A percentile compares a stretch with the other conserved stretches of the same genome.
These are phyloP conservation scores for Abscondita cerata DNA, from an alignment of 2,888 invertebrate species.

Conservation along the genomic window DNA sequence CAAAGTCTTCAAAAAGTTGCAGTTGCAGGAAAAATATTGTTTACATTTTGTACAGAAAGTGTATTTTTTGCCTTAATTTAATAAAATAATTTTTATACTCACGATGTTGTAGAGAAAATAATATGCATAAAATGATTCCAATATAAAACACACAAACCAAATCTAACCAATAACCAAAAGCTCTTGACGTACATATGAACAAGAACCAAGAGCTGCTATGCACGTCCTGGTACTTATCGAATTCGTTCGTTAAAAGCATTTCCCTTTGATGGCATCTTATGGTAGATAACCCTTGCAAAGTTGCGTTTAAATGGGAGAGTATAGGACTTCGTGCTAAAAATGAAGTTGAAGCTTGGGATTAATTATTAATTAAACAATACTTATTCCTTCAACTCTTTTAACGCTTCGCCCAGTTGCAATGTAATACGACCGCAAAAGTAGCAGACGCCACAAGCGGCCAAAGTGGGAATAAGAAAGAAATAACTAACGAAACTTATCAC, in stretches of 20 bases:
- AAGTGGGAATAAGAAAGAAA: conserved; percentile 70
- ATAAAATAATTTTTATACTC: too few species aligned
- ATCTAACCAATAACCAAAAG: conserved; percentile 32
- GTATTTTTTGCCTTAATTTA: too few species aligned
- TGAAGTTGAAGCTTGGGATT: background rate
- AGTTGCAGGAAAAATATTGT: too few species aligned
- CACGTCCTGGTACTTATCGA: conserved; percentile 53
- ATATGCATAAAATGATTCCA: too few species aligned
- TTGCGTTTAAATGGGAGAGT: conserved; percentile 54
- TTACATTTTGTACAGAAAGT: too few species aligned
- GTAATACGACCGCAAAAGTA: conserved; percentile 68
- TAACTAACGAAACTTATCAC: conserved; percentile 74
- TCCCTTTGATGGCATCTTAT: conserved; percentile 53
- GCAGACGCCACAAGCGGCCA: too few species aligned
- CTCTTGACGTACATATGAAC: conserved; percentile 46
- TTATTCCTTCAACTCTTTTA: conserved; percentile 72
- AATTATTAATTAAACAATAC: conserved; percentile 59
- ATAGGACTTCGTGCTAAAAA: conserved; percentile 55
- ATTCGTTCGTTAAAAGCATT: conserved; percentile 48
- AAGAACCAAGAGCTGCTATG: conserved; percentile 52
- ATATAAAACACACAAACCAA: conserved; percentile 17
- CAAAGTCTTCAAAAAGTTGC: too few species aligned
- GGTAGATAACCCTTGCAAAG: conserved; percentile 55
- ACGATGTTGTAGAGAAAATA: too few species aligned
- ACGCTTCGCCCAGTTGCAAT: conserved; percentile 74